phyloP scores from a whole-genome alignment of 2,113 vertebrate species.

The Oplegnathus fasciatus region DNA sequence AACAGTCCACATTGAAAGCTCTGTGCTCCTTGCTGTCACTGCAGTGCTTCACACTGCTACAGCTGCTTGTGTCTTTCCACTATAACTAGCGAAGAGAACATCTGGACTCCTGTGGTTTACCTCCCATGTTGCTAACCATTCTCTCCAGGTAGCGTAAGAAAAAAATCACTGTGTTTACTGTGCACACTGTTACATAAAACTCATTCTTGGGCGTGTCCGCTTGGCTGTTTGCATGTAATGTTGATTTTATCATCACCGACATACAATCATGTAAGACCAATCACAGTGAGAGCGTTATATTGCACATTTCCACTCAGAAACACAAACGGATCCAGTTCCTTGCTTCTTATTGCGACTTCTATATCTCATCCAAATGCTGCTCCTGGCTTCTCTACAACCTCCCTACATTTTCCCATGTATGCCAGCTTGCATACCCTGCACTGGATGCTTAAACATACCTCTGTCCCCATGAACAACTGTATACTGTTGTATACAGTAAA shows the following conservation, averaged over 20 bases:
- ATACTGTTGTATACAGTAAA: neutral
- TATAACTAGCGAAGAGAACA: slow-evolving; percentile 6
- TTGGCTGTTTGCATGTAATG: slow-evolving; percentile 29
- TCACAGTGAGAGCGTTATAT: neutral
- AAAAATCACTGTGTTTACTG: slow-evolving; percentile 22
- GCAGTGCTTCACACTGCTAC: neutral
- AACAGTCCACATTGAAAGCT: slow-evolving; percentile 1
- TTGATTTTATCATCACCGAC: slow-evolving; percentile 14
- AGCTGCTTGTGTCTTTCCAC: neutral
- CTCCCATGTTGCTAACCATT: slow-evolving; percentile 34
- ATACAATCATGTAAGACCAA: slow-evolving; percentile 4
- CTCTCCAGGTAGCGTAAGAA: slow-evolving; percentile 16
- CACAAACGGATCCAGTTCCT: neutral
- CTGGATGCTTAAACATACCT: neutral
- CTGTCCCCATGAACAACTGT: neutral
- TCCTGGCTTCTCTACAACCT: neutral
- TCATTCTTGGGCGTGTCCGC: slow-evolving; percentile 6
- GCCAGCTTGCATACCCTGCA: neutral
- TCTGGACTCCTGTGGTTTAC: slow-evolving; percentile 54
- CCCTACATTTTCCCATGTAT: neutral
- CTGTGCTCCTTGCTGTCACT: neutral
- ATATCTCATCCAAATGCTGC: neutral
- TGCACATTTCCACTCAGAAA: neutral
- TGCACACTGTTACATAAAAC: neutral
- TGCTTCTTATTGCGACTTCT: neutral